These are phyloP conservation scores for Etia nguti DNA, from an alignment of 2,113 vertebrate genomes.

Conservation along the genomic window DNA sequence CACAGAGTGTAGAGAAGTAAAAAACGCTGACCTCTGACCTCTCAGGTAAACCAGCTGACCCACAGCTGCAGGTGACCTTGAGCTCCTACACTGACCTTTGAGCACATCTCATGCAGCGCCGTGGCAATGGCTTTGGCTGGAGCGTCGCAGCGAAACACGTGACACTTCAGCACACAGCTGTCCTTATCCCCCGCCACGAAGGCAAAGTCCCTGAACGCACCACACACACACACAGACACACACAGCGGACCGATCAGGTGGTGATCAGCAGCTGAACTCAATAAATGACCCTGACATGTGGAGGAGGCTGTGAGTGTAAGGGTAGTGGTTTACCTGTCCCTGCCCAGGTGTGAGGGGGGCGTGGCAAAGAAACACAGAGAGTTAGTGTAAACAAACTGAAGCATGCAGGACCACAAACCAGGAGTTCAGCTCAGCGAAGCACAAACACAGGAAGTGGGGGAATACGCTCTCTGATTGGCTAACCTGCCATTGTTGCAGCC, in stretches of 20 bases:
- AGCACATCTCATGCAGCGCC: conserved; percentile 89
- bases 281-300: background rate
- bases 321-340: conserved; percentile 59
- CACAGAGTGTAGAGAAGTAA: background rate
- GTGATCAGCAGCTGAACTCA: background rate
- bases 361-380: conserved; percentile 42
- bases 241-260: background rate
- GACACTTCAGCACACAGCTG: conserved; percentile 92
- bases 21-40: background rate
- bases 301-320: background rate
- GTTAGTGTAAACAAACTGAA: conserved; percentile 17
- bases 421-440: background rate
- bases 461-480: conserved; percentile 32
- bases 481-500: conserved; percentile 96
- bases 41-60: background rate
- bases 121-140: conserved; percentile 91
- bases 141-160: conserved; percentile 91
- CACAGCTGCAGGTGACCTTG: background rate
- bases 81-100: conserved; percentile 75
- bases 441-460: background rate
- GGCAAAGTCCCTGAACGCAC: conserved; percentile 85
- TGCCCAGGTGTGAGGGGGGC: conserved; percentile 29
- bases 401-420: background rate
- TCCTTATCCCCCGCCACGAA: conserved; percentile 95
- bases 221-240: background rate